phyloP scores from a whole-genome alignment of 2,113 vertebrate genomes.

The Equus quagga region DNA sequence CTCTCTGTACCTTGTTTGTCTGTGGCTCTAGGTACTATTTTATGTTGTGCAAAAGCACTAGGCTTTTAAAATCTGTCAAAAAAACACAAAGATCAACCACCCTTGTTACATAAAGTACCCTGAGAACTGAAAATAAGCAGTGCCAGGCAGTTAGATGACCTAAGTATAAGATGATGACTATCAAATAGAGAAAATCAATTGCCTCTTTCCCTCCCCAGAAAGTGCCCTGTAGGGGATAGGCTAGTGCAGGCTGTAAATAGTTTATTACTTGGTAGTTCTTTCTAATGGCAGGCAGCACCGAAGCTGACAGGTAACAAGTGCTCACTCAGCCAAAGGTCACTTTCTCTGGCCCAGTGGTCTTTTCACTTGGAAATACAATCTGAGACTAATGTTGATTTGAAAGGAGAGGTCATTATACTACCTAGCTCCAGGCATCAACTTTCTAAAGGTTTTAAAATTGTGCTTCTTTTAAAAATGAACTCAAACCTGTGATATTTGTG shows the following conservation, averaged over 20 bases:
- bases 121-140: conserved; percentile 56
- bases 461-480: conserved; percentile 65
- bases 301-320: conserved; percentile 64
- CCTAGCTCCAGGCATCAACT: conserved; percentile 17
- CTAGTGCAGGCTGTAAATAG: conserved; percentile 61
- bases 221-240: conserved; percentile 45
- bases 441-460: conserved; percentile 64
- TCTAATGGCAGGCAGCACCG: conserved; percentile 48
- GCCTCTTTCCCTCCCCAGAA: conserved; percentile 32
- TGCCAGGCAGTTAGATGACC: conserved; percentile 5
- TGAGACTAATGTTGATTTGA: conserved; percentile 51
- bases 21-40: background rate
- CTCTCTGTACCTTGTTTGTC: background rate
- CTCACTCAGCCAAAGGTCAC: conserved; percentile 33
- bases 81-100: background rate
- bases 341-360: conserved; percentile 58
- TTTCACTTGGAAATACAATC: conserved; percentile 68
- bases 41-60: conserved; percentile 51
- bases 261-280: conserved; percentile 66
- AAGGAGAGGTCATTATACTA: conserved; percentile 60
- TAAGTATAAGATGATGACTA: conserved; percentile 54
- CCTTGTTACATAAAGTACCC: conserved; percentile 41
- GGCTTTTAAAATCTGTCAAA: conserved; percentile 48
- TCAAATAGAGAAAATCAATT: conserved; percentile 51
- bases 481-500: conserved; percentile 64